These are phyloP conservation scores for Zoanthus sociatus DNA, from an alignment of 92 coral and sea anemone genomes.

Conservation along the genomic window DNA sequence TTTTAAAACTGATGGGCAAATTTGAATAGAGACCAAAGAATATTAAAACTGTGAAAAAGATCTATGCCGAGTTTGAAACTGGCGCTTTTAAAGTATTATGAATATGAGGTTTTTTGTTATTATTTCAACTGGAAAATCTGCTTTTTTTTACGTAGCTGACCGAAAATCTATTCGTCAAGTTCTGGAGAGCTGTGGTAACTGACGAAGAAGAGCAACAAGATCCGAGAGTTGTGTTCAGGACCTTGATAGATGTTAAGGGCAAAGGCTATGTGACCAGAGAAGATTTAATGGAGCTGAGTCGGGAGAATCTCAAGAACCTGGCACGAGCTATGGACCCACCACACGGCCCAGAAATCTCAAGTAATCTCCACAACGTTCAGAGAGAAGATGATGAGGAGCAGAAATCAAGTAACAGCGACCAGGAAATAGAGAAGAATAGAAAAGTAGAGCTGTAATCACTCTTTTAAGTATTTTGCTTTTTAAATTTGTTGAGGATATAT, in stretches of 20 bases:
- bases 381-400: background rate
- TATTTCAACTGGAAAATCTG: background rate
- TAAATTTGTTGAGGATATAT: too few species aligned
- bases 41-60: too few species aligned
- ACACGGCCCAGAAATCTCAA: constrained; percentile 78
- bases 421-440: background rate
- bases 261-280: constrained; percentile 71
- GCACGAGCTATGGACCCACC: constrained; percentile 92
- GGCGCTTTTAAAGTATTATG: too few species aligned
- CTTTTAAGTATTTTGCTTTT: too few species aligned
- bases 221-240: constrained; percentile 66
- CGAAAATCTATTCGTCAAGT: constrained; percentile 62
- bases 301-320: constrained; percentile 72
- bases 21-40: too few species aligned
- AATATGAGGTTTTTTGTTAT: too few species aligned
- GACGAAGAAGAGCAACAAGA: constrained; percentile 51
- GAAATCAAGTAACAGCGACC: background rate
- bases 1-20: too few species aligned
- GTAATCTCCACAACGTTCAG: background rate
- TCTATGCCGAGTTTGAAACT: too few species aligned
- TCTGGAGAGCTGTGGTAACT: constrained; percentile 63
- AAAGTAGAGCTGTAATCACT: background rate
- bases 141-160: constrained; percentile 46
- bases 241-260: constrained; percentile 58
- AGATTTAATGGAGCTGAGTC: constrained; percentile 63